These are phyloP conservation scores for Diaperis boleti DNA, from an alignment of 2,888 invertebrate genomes.

Conservation along the genomic window DNA sequence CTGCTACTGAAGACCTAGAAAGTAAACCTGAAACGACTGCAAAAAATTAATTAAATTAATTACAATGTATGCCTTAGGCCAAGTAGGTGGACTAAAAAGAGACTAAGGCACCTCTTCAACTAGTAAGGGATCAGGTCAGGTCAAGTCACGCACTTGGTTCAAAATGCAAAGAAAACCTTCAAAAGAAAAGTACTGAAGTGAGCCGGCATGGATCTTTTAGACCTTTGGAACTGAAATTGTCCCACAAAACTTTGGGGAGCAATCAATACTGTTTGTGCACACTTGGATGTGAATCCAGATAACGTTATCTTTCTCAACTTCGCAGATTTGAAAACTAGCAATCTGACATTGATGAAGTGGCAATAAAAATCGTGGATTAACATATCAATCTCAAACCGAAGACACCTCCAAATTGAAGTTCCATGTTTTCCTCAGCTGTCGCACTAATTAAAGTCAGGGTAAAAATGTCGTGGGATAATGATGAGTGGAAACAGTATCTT, in stretches of 20 bases:
- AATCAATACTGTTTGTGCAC: background rate
- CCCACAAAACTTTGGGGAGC: background rate
- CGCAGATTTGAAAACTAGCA: constrained; percentile 10
- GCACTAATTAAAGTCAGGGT: constrained; percentile 12
- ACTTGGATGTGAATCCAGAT: constrained; percentile 10
- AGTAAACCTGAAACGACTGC: too few relatives aligned
- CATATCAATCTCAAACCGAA: background rate
- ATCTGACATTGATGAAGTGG: constrained; percentile 24
- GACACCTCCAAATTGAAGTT: background rate
- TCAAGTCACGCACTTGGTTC: too few relatives aligned
- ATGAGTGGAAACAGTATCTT: constrained; percentile 28
- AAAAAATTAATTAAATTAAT: too few relatives aligned
- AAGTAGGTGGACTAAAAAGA: too few relatives aligned
- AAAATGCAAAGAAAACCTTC: too few relatives aligned
- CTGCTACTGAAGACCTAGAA: too few relatives aligned
- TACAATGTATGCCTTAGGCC: too few relatives aligned
- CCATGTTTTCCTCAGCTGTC: background rate
- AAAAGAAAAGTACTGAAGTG: too few relatives aligned
- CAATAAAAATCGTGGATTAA: constrained; percentile 19
- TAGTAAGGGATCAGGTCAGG: too few relatives aligned
- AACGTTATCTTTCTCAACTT: constrained; percentile 20
- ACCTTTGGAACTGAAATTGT: background rate
- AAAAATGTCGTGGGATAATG: constrained; percentile 25
- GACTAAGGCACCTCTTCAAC: too few relatives aligned
- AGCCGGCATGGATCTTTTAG: too few relatives aligned